Evolutionary conservation across 1,140 invertebrate genomes (phyloP).

Genomic region (Trypoxylus dichotomus): DNA sequence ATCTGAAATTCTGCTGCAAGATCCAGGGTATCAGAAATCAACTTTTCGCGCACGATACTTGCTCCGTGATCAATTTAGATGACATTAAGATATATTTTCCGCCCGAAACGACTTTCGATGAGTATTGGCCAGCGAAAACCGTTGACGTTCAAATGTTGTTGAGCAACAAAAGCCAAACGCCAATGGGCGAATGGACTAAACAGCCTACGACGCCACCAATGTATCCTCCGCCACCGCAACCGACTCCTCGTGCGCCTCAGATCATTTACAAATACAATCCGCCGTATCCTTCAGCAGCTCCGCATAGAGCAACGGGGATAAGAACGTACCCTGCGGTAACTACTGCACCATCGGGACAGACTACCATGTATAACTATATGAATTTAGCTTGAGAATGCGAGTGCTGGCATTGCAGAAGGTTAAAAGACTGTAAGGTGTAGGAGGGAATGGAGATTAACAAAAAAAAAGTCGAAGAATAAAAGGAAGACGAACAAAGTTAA

Average conservation of each 20-base stretch:
- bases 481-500: neutral
- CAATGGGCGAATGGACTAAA: conserved; percentile 65
- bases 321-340: conserved; percentile 8
- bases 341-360: neutral
- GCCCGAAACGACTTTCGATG: conserved; percentile 83
- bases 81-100: conserved; percentile 91
- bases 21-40: conserved; percentile 90
- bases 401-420: neutral
- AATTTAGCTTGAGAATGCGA: conserved; percentile 19
- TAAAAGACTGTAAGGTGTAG: neutral
- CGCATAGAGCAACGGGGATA: neutral
- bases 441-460: no score
- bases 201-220: conserved; percentile 53
- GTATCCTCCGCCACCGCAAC: neutral
- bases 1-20: conserved; percentile 92
- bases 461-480: neutral
- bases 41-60: conserved; percentile 85
- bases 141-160: conserved; percentile 67
- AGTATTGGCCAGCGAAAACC: conserved; percentile 88
- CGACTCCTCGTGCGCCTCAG: neutral
- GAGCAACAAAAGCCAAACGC: conserved; percentile 59
- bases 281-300: neutral
- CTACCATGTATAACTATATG: conserved; percentile 12
- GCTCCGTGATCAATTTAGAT: conserved; percentile 83
- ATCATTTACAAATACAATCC: neutral